A percentile compares a stretch with the other conserved stretches of the same genome.
These are phyloP conservation scores for Oreotragus oreotragus DNA, from an alignment of 2,113 vertebrate genomes.

Conservation along the genomic window DNA sequence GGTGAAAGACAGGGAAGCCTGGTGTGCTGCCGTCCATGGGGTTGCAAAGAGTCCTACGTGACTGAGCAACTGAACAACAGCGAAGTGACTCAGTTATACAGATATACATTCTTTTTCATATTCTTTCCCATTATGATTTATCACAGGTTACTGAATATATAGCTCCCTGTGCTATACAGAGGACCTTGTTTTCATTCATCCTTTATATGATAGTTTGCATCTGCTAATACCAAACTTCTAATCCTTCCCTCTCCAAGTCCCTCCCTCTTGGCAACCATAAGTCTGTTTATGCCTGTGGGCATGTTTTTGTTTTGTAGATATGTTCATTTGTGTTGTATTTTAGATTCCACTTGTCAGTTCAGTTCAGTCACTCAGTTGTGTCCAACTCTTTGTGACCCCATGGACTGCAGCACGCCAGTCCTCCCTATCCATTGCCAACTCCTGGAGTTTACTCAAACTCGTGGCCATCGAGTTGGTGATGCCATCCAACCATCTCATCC, in stretches of 20 bases:
- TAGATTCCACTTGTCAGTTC: background rate
- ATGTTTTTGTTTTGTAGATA: background rate
- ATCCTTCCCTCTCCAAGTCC: background rate
- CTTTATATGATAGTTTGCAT: background rate
- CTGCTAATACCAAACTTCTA: background rate
- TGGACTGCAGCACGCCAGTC: accelerated
- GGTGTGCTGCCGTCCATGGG: background rate
- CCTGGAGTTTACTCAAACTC: background rate
- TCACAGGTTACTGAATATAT: background rate
- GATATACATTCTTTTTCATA: background rate
- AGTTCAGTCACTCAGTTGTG: background rate
- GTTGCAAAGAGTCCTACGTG: background rate
- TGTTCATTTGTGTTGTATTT: background rate
- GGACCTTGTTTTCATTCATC: background rate
- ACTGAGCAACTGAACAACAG: background rate
- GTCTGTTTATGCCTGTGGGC: background rate
- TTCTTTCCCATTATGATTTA: background rate
- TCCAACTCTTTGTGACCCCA: background rate
- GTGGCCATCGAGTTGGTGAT: background rate
- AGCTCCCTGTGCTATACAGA: background rate
- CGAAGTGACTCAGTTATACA: background rate
- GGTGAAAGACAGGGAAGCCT: background rate
- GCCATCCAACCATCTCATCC: background rate
- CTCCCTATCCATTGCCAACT: background rate
- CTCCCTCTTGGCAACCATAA: background rate